Evolutionary conservation across 2,113 vertebrate genomes (phyloP), one percentile per base, ranked within the genome.

Genomic region (Bambusicola thoracicus): DNA sequence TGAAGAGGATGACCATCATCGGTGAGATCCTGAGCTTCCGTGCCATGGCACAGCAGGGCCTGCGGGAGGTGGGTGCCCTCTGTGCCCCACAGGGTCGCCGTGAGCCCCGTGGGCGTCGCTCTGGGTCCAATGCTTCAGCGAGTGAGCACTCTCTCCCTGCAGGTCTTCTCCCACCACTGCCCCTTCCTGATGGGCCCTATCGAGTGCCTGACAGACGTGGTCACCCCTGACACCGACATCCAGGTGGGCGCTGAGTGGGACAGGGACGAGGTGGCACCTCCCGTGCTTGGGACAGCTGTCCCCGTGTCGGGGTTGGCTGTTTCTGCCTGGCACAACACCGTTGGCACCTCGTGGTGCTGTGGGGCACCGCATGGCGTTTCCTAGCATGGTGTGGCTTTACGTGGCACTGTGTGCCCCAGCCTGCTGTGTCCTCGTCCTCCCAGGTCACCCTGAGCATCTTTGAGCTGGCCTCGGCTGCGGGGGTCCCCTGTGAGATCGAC

Each of bases 1-100:
- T 99, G 94, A 99, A 99, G 96, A 98, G 99, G 85, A 98, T 99
- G 99, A 99, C 98, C 73, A 99, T 99, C 97, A 98, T 99, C 11
- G 99, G 99, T 4, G 98, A 99, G 92, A 99, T 99, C 92, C 97
- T 99, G 77, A 98, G 98, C 80, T 99, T 99, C 95, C 97, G 98
- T 8, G 93, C 97, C 34, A 98, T 99, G 98, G 96, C 98, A 4
- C 98, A 99, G 90, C 98, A 98, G 46, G 98, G 98, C 27, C 98
- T 99, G n/a, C 94, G 97, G 79, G 98, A 99, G 95, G 99, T 99
- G 95, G 96, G 97, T 46, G 41, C 17, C 15, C 41, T 16, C 59
- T 8, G 56, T 13, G 56, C 56, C 15, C 10, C 15, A 3, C 13
- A 15, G 59, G 8, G 6, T 25, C 34, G 3, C 1, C 1, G 4